phyloP scores from a whole-genome alignment of 1,140 invertebrate species.

The Globodera ellingtonae region DNA sequence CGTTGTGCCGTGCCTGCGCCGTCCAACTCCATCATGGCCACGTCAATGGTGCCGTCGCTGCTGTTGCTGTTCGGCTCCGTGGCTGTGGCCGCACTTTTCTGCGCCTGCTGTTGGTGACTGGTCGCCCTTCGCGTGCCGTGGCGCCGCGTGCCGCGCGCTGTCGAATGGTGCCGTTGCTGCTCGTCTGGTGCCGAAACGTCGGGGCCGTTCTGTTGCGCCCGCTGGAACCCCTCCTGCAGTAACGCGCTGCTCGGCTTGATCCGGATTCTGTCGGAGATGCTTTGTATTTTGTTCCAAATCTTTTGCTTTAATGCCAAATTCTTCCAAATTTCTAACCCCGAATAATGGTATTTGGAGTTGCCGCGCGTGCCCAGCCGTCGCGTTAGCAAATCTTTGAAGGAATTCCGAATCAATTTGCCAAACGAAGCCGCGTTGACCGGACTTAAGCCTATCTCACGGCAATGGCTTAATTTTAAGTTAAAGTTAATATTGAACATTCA shows the following conservation, averaged over 20 bases:
- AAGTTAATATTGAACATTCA: not conserved
- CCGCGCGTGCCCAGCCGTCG: constrained; percentile 90
- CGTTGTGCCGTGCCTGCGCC: not conserved
- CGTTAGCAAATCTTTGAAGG: constrained; percentile 91
- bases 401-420: constrained; percentile 95
- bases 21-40: not conserved
- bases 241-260: constrained; percentile 47
- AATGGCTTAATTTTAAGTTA: constrained; percentile 66
- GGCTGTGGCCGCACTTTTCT: not conserved
- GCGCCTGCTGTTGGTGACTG: not conserved
- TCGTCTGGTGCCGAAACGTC: not conserved
- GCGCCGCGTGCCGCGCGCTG: constrained; percentile 1
- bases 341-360: constrained; percentile 99
- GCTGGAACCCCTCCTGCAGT: constrained; percentile 27
- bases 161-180: not conserved
- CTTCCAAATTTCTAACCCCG: constrained; percentile 85
- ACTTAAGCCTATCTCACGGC: constrained; percentile 88
- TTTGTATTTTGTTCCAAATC: not conserved
- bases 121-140: constrained; percentile 2
- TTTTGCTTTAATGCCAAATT: constrained; percentile 70
- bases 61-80: not conserved
- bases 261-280: constrained; percentile 34
- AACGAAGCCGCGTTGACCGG: constrained; percentile 98
- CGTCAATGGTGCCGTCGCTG: constrained; percentile 1
- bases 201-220: constrained; percentile 22